Percentiles rank a stretch among this genome's conserved stretches.
Evolutionary conservation across 2,113 vertebrate genomes (phyloP).

Genomic region (Ramphastos sulfuratus): DNA sequence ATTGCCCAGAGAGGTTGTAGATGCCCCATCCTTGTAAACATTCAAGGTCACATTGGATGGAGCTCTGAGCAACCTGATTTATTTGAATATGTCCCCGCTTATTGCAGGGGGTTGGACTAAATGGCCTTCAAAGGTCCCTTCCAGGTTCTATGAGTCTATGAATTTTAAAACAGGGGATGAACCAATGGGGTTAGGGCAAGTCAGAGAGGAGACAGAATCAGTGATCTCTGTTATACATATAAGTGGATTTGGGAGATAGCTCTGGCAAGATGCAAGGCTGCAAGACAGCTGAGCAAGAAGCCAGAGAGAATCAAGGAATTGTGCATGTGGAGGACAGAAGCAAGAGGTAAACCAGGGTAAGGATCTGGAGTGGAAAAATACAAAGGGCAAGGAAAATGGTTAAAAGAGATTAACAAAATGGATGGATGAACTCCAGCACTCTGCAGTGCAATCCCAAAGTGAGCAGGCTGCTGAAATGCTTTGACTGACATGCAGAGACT

Average conservation of each 20-base stretch:
- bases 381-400: not conserved
- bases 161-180: not conserved
- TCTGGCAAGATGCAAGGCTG: not conserved
- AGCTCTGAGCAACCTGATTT: not conserved
- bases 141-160: not conserved
- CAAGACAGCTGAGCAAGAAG: not conserved
- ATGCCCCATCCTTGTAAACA: not conserved
- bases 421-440: not conserved
- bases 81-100: not conserved
- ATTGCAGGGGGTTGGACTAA: not conserved
- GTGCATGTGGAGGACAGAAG: not conserved
- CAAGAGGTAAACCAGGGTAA: not conserved
- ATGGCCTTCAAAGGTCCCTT: not conserved
- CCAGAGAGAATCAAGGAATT: not conserved
- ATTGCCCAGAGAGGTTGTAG: not conserved
- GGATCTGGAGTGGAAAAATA: not conserved
- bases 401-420: not conserved
- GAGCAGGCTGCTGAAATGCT: not conserved
- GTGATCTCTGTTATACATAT: not conserved
- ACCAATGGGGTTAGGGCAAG: not conserved
- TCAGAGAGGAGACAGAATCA: not conserved
- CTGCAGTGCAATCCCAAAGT: not conserved
- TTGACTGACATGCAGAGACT: not conserved
- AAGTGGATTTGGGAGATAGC: not conserved
- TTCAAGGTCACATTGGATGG: not conserved